Conservation (phyloP, 2,113 vertebrate genomes). For the Equus przewalskii region DNA sequence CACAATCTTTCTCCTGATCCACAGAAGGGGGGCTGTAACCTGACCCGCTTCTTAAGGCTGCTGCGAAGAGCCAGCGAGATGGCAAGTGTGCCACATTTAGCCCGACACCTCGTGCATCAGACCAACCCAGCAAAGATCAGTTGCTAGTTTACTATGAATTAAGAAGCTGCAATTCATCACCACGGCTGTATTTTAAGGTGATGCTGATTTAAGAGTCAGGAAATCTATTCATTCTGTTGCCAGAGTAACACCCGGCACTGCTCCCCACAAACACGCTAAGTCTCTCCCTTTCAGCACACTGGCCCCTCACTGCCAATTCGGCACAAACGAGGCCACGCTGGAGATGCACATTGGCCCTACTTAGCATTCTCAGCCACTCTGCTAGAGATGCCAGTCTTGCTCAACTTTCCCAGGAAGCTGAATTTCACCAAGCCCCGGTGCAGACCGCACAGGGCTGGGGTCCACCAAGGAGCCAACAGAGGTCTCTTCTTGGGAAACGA, state of each 20-base stretch:
- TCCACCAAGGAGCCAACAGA: constrained; percentile 68
- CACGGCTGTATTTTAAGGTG: not conserved
- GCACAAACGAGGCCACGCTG: not conserved
- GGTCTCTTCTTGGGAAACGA: constrained; percentile 54
- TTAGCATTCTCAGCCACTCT: not conserved
- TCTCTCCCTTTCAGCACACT: not conserved
- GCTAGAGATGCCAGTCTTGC: not conserved
- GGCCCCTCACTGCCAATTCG: constrained; percentile 38
- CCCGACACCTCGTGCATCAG: rapidly evolving
- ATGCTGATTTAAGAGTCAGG: not conserved
- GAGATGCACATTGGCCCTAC: not conserved
- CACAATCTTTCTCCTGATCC: not conserved
- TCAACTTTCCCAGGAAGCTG: not conserved
- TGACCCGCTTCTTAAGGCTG: not conserved
- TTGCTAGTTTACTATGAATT: not conserved
- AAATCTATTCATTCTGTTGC: not conserved
- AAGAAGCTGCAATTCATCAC: not conserved
- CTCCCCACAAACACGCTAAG: not conserved
- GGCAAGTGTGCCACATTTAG: rapidly evolving
- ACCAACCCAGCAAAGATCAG: not conserved
- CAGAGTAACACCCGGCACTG: not conserved
- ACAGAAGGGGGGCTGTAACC: not conserved
- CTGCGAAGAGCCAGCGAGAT: not conserved
- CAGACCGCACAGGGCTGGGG: constrained; percentile 52
- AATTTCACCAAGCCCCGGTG: constrained; percentile 13